phyloP scores from a whole-genome alignment of 1,140 invertebrate genomes.

The Drosophila mayri region DNA sequence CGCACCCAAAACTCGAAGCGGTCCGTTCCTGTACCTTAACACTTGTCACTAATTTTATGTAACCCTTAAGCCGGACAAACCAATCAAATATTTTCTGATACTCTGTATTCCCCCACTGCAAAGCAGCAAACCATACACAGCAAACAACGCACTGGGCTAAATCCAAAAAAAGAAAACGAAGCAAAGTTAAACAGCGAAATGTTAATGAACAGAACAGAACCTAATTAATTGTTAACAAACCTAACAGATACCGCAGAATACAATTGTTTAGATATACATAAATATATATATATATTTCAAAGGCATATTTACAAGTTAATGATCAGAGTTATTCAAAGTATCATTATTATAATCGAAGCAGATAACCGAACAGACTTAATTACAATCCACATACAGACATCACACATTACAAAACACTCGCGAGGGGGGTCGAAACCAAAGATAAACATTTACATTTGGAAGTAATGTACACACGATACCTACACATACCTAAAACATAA shows the following conservation, averaged over 20 bases:
- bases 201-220: constrained; percentile 58
- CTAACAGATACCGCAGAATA: constrained; percentile 41
- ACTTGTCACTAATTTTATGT: constrained; percentile 63
- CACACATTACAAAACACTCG: constrained; percentile 33
- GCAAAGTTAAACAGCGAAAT: constrained; percentile 66
- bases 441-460: constrained; percentile 73
- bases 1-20: constrained; percentile 39
- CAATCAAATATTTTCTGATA: constrained; percentile 67
- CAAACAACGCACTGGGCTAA: constrained; percentile 72
- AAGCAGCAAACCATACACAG: constrained; percentile 58
- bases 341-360: constrained; percentile 56
- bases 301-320: constrained; percentile 78
- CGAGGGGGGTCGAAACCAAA: constrained; percentile 59
- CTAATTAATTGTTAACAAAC: constrained; percentile 77
- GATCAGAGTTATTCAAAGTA: constrained; percentile 69
- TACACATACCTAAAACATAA: constrained; percentile 45
- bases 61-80: constrained; percentile 42
- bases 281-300: constrained; percentile 64
- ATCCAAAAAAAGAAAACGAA: constrained; percentile 53
- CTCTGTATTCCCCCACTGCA: constrained; percentile 65
- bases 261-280: constrained; percentile 58
- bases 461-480: constrained; percentile 64
- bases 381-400: constrained; percentile 30
- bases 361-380: constrained; percentile 53
- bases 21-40: constrained; percentile 72